These are phyloP conservation scores for Pontoporia blainvillei DNA, from an alignment of 2,113 vertebrate species.

Conservation along the genomic window DNA sequence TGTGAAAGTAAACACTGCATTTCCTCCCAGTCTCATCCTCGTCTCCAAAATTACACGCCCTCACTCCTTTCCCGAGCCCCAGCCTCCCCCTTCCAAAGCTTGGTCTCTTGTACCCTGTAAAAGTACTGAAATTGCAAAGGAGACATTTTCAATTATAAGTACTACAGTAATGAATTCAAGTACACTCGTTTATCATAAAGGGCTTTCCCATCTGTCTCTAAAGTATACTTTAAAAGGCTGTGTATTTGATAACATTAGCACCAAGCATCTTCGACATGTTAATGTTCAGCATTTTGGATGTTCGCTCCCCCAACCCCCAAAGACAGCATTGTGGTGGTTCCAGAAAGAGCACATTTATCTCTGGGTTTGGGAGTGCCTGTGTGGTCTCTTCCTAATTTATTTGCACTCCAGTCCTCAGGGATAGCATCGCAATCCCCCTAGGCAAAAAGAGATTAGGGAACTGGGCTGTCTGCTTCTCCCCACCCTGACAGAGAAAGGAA, in stretches of 20 bases:
- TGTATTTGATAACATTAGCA: constrained; percentile 84
- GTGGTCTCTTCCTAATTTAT: constrained; percentile 87
- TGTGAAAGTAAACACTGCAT: constrained; percentile 58
- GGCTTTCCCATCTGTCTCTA: constrained; percentile 85
- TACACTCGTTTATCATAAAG: constrained; percentile 84
- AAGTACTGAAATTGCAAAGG: constrained; percentile 78
- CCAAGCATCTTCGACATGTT: constrained; percentile 75
- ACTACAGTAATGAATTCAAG: constrained; percentile 85
- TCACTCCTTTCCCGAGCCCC: not conserved
- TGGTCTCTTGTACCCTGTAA: constrained; percentile 69
- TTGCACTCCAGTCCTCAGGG: constrained; percentile 80
- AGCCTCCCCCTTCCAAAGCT: constrained; percentile 40
- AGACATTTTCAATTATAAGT: constrained; percentile 84
- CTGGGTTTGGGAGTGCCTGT: constrained; percentile 62
- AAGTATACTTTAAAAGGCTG: constrained; percentile 82
- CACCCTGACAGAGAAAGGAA: constrained; percentile 77
- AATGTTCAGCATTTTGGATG: constrained; percentile 59
- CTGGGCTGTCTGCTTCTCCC: constrained; percentile 63
- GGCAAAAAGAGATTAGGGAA: constrained; percentile 84
- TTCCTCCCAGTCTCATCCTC: constrained; percentile 25
- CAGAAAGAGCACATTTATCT: constrained; percentile 52
- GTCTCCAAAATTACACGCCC: not conserved
- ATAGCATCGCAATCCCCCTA: constrained; percentile 80
- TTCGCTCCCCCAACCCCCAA: not conserved
- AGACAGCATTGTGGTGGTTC: constrained; percentile 50